Evolutionary conservation across 2,888 invertebrate genomes (phyloP), one percentile per base, ranked within the genome.

Genomic region (Acleris sparsana): DNA sequence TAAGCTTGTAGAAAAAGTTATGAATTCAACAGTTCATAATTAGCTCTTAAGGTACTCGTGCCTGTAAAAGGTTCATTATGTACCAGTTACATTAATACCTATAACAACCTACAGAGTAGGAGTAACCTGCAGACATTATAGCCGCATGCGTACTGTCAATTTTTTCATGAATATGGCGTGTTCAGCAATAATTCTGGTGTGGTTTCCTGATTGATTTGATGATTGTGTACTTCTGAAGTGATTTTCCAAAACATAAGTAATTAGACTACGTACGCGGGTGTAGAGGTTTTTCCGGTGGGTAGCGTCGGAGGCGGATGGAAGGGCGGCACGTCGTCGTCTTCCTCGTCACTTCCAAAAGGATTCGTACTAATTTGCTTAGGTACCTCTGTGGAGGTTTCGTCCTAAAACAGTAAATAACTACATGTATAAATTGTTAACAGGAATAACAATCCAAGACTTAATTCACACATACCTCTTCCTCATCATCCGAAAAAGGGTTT

Each of bases 401-500:
- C 92, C 71, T 83, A 77, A 69, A 85, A 82, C 53, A 25, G 48
- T 20, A 9, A 62, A 62, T 44, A 67, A 53, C 51, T 7, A 25
- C 6, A 18, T 13, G 13, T 39, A 11, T 7, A 55, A 18, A 18
- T 3, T 46, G 25, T 20, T 43, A 46, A 46, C 6, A 7, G 5
- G 9, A 46, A 46, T n/a, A 18, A 3, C 5, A 18, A 18, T 16
- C 2, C 2, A 48, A 44, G 53, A 16, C 9, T 43, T 13, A 16
- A 43, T 16, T 33, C 7, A 22, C 4, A 43, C 43, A 16, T 55
- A 84, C 86, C 73, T 87, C 89, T 53, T 89, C 89, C 51, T 94
- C 94, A 29, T 96, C 96, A 73, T 95, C 95, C 44, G 94, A 95
- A 87, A 98, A 98, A 5, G 97, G 97, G 93, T 98, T 97, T 70